Evolutionary conservation across 2,797 vertebrate genomes (phyloP), one percentile per base, ranked within the genome.

Genomic region (Centropyge bicolor): DNA sequence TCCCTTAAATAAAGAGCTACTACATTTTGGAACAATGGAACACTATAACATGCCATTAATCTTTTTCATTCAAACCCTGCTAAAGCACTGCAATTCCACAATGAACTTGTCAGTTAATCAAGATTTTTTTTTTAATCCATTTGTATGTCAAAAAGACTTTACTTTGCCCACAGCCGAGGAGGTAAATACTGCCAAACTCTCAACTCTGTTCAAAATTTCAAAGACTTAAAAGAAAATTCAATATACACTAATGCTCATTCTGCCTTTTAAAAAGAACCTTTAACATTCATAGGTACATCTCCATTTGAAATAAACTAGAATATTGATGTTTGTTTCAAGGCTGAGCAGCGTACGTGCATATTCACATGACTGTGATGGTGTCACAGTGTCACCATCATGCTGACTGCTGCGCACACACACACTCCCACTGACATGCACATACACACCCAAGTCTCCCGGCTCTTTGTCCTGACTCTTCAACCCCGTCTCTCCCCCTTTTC

Each of bases 381-480:
- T 66, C 38, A 63, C 20, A 52, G 69, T 38, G 35, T 41, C 36
- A 20, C 63, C 12, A 19, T 36, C 56, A 13, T 55, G 82, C 82
- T 74, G 74, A 83, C 80, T 70, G 22, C 54, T 83, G 66, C 54
- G 31, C 54, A 55, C 45, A 38, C 59, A 52, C 61, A 66, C 46
- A 57, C 49, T 24, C 65, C 41, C 62, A 71, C 54, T 40, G 35
- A 59, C 66, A 38, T 51, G 36, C 38, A 16, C 31, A 40, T 43
- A 27, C 36, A 31, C n/a, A 52, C 35, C 36, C 48, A 22, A 62
- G 24, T 45, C 64, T 46, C 59, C 35, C 69, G 46, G 61, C 59
- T 70, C 51, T 84, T 91, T 88, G 81, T 89, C 72, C 81, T 76
- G 20, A 59, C 64, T 59, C 73, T 73, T 68, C 57, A 22, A 27